These are phyloP conservation scores for Dicerorhinus sumatrensis DNA, from an alignment of 2,113 vertebrate species.

Conservation along the genomic window DNA sequence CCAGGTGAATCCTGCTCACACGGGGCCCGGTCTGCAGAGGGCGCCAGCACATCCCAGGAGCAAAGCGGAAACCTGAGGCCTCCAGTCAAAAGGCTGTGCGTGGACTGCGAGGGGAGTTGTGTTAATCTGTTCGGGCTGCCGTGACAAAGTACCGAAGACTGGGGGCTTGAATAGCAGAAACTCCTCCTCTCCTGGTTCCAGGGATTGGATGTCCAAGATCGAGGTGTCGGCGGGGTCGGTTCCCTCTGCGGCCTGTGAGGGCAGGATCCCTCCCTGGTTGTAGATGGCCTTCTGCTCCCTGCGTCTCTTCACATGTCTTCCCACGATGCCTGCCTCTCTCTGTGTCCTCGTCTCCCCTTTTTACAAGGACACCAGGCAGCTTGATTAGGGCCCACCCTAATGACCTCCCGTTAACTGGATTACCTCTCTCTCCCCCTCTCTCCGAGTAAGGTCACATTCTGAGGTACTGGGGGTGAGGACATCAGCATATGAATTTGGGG, in stretches of 20 bases:
- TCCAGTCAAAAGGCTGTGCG: neutral
- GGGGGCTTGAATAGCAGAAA: neutral
- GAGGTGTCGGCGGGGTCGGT: rapidly evolving
- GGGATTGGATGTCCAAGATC: neutral
- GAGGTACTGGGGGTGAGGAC: neutral
- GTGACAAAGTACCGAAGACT: neutral
- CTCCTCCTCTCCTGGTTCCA: neutral
- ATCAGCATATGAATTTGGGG: neutral
- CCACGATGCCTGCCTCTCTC: neutral
- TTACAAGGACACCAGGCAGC: neutral
- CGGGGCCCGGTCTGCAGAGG: neutral
- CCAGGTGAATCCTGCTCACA: too few species aligned
- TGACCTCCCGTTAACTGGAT: neutral
- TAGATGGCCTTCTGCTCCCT: too few species aligned
- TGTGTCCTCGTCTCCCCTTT: neutral
- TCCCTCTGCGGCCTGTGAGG: neutral
- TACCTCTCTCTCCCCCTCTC: neutral
- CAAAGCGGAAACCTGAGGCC: neutral
- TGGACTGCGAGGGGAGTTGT: rapidly evolving
- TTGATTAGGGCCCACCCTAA: neutral
- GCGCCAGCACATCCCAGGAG: neutral
- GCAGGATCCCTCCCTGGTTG: too few species aligned
- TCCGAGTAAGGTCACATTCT: neutral
- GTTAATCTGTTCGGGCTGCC: rapidly evolving
- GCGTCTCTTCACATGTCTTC: too few species aligned